Base-by-base conservation (phyloP, 2,888 invertebrate species). In the Nomada ruficornis region DNA sequence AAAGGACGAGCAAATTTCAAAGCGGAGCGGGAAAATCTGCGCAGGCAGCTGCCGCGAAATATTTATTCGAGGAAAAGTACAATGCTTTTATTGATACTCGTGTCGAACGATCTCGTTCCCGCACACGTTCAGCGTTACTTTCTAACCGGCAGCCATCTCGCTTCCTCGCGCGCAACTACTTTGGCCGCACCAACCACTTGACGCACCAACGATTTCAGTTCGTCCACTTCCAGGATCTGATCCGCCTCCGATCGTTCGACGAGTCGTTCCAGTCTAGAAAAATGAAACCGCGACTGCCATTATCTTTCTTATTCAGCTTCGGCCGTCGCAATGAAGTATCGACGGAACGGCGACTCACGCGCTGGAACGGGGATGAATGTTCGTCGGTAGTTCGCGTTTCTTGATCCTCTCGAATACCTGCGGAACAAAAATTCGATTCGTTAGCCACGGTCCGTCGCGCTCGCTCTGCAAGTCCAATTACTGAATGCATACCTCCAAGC, bases 401-500 rank as follows among this genome's bases (percentile, higher is more conserved):
- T 88, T 88, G 57, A 83, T 83, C 7, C 64, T 77, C n/a, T 89
- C 84, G 64, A 84, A 91, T 18, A 91, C 80, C 88, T 90, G 44
- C 18, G 60, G 36, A 36, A 36, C 36, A 36, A 79, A 90, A 7
- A n/a, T 13, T 29, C 3, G 1, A 11, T 44, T 44, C 15, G 13
- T 15, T 26, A 9, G 13, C n/a, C 2, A 23, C 26, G n/a, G 7
- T 54, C 5, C 26, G 10, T n/a, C 36, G 13, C 5, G 50, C 13
- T 26, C 57, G 13, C 26, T 20, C 13, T 11, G 20, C 11, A 13
- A 57, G 44, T 10, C 9, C 44, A 20, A 2, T 4, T 42, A 55
- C 29, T 15, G 0, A 20, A 47, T 44, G 11, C 68, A 20, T 71
- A 96, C 94, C 73, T 94, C 90, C 18, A 89, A 85, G 0, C 96